Conservation (phyloP, 2,888 invertebrate species). For the Omphaloscelis lunosa region DNA sequence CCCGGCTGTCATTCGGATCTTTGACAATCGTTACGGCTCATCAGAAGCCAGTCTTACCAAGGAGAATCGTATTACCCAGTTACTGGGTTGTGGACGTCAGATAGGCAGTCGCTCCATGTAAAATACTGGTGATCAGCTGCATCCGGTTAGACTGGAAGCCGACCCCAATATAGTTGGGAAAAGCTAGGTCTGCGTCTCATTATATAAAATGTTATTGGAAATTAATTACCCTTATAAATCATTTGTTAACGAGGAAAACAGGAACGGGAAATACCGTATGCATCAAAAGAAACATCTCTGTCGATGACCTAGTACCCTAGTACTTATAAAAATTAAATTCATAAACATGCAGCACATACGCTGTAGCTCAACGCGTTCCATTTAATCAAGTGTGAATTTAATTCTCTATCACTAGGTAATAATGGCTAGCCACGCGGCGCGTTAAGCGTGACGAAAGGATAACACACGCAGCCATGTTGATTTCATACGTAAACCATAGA, state of each 20-base stretch:
- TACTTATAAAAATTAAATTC: slow-evolving; percentile 4
- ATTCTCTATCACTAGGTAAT: slow-evolving; percentile 38
- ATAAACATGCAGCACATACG: slow-evolving; percentile 29
- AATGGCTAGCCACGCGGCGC: slow-evolving; percentile 13
- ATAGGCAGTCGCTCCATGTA: no score
- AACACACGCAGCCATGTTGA: slow-evolving; percentile 36
- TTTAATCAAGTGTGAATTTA: slow-evolving; percentile 55
- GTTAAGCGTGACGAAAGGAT: slow-evolving; percentile 49
- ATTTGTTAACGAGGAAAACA: not conserved
- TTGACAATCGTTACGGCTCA: no score
- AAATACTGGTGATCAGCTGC: no score
- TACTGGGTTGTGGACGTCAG: no score
- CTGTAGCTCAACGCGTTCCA: slow-evolving; percentile 29
- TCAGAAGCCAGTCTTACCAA: no score
- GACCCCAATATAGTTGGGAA: no score
- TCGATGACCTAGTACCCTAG: not conserved
- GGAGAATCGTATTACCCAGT: no score
- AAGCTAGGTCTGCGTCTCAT: no score
- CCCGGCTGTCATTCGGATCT: no score
- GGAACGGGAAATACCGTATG: not conserved
- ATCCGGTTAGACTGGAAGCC: no score
- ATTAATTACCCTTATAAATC: not conserved
- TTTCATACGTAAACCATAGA: slow-evolving; percentile 43
- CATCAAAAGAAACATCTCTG: not conserved
- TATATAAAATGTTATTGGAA: no score